phyloP scores from a whole-genome alignment of 64 coral and sea anemone genomes.

The Montipora cactus region DNA sequence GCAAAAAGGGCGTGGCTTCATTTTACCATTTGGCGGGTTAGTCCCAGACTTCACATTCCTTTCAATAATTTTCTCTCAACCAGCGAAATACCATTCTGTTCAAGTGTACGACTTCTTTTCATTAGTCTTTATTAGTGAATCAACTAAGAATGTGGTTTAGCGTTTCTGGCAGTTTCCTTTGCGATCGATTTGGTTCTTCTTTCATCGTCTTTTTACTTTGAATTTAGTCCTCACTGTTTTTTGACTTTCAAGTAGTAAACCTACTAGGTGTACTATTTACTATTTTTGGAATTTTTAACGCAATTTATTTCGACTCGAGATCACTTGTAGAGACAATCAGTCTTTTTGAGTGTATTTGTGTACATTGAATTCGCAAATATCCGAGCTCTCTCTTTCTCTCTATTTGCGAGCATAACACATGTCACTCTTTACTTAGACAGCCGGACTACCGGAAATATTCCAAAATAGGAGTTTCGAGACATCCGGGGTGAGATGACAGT shows the following conservation, averaged over 20 bases:
- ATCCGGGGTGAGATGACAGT: not conserved
- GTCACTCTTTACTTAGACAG: not conserved
- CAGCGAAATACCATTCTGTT: not conserved
- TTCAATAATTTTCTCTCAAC: not conserved
- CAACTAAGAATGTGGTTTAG: not conserved
- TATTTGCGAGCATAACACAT: not conserved
- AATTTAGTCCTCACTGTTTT: not conserved
- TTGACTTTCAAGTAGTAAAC: not conserved
- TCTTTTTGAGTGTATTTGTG: not conserved
- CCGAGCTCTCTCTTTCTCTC: not conserved
- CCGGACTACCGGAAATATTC: not conserved
- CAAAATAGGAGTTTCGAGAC: not conserved
- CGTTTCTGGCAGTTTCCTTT: not conserved
- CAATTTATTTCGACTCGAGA: not conserved
- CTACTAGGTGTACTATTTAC: not conserved
- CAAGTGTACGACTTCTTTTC: not conserved
- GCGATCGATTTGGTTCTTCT: too few species aligned
- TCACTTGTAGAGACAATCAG: not conserved
- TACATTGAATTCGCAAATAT: not conserved
- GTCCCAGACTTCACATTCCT: not conserved
- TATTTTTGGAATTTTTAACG: not conserved
- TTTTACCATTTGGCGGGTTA: too few species aligned
- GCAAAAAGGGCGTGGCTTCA: not conserved
- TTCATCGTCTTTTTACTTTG: too few species aligned
- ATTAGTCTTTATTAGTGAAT: not conserved